phyloP scores from a whole-genome alignment of 1,140 invertebrate genomes.

The Heliconius hermathena region DNA sequence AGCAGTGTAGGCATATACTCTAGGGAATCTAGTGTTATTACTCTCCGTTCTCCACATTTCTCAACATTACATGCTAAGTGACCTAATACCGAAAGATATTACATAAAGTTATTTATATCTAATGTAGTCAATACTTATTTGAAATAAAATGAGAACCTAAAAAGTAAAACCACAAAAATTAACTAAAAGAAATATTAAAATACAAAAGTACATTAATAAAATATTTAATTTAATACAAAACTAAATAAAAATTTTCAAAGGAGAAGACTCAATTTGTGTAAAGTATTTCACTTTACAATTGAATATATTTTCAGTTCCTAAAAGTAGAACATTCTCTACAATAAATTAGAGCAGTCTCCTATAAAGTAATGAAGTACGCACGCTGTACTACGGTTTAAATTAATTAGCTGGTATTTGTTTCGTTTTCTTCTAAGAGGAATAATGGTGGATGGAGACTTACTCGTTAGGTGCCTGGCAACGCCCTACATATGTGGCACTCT shows the following conservation, averaged over 20 bases:
- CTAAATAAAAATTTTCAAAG: not conserved
- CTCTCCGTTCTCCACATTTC: no score
- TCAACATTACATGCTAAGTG: no score
- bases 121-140: no score
- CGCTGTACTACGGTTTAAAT: slow-evolving; percentile 35
- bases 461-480: slow-evolving; percentile 24
- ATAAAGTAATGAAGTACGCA: slow-evolving; percentile 26
- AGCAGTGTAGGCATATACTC: no score
- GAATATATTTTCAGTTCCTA: not conserved
- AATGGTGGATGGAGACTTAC: slow-evolving; percentile 24
- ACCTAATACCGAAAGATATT: no score
- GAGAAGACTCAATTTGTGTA: not conserved
- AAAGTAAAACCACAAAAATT: no score
- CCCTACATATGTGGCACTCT: slow-evolving; percentile 6
- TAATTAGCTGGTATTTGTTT: slow-evolving; percentile 30
- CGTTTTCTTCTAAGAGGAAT: slow-evolving; percentile 28
- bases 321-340: slow-evolving; percentile 22
- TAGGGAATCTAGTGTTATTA: no score
- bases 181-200: not conserved
- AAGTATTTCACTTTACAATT: not conserved
- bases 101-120: no score
- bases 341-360: slow-evolving; percentile 25
- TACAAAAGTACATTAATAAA: no score
- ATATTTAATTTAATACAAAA: not conserved
- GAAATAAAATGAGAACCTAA: no score